phyloP scores from a whole-genome alignment of 2,888 invertebrate genomes.

The Erebia aethiops region DNA sequence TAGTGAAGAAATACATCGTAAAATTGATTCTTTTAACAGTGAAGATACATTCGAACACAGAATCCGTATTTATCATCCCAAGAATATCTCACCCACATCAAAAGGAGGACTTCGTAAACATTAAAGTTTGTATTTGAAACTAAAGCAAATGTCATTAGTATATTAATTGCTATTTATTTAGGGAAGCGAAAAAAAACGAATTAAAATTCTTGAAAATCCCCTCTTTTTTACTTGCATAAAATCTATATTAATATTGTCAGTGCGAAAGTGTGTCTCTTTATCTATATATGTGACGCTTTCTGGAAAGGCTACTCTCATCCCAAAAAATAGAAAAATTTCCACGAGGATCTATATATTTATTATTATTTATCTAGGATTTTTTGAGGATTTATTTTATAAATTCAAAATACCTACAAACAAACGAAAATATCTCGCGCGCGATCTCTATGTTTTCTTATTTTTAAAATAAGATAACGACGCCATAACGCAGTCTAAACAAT shows the following conservation, averaged over 20 bases:
- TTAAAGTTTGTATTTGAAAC: not conserved
- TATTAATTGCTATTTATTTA: constrained; percentile 22
- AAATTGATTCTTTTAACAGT: constrained; percentile 23
- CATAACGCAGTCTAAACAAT: no score
- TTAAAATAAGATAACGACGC: no score
- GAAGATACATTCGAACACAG: constrained; percentile 36
- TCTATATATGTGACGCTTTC: no score
- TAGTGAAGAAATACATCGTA: constrained; percentile 10
- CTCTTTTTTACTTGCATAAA: not conserved
- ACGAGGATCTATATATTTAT: no score
- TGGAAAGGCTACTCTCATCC: no score
- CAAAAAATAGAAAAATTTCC: no score
- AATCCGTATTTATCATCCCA: constrained; percentile 39
- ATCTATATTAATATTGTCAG: not conserved
- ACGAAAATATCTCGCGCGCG: no score
- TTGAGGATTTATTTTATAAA: no score
- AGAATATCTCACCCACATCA: constrained; percentile 21
- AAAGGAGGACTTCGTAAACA: constrained; percentile 7
- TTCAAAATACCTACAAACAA: no score
- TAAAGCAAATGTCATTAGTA: constrained; percentile 10
- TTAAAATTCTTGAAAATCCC: not conserved
- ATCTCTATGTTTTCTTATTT: no score
- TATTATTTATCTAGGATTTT: no score
- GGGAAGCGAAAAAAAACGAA: not conserved
- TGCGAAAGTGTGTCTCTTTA: no score